Percentiles rank a stretch among this genome's conserved stretches.
These are phyloP conservation scores for Hydrozoanthus gracilis DNA, from an alignment of 92 coral and sea anemone genomes.

Conservation along the genomic window DNA sequence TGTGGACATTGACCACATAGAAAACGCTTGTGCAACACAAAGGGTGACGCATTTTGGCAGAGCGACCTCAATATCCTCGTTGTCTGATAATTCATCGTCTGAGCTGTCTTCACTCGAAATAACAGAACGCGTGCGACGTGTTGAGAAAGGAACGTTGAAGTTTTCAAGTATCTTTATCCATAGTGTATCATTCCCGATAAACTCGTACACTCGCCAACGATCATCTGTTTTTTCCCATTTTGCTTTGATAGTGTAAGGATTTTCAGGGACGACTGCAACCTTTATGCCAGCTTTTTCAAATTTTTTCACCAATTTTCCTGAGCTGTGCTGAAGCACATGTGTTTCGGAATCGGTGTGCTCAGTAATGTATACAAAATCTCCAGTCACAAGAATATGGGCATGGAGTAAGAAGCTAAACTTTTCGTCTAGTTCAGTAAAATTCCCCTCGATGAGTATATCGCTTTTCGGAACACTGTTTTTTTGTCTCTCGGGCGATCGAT, in stretches of 20 bases:
- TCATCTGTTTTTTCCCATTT: conserved; percentile 71
- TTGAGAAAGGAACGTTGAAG: conserved; percentile 47
- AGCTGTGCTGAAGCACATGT: conserved; percentile 83
- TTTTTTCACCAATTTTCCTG: conserved; percentile 71
- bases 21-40: conserved; percentile 85
- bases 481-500: conserved; percentile 24
- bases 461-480: conserved; percentile 30
- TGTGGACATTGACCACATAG: conserved; percentile 91
- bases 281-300: conserved; percentile 76
- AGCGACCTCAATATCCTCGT: conserved; percentile 71
- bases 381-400: conserved; percentile 81
- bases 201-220: conserved; percentile 77
- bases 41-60: conserved; percentile 81
- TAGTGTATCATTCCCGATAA: conserved; percentile 73
- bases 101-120: conserved; percentile 35
- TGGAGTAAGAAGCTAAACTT: conserved; percentile 81
- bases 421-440: conserved; percentile 79
- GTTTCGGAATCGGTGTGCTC: conserved; percentile 71
- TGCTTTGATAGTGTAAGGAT: conserved; percentile 87
- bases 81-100: conserved; percentile 72
- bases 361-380: conserved; percentile 86
- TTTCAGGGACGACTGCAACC: conserved; percentile 72
- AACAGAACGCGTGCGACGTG: not conserved
- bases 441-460: conserved; percentile 88
- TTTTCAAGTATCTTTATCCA: conserved; percentile 83